These are phyloP conservation scores for Cossypha dichroa DNA, from an alignment of 2,797 vertebrate species.

Conservation along the genomic window DNA sequence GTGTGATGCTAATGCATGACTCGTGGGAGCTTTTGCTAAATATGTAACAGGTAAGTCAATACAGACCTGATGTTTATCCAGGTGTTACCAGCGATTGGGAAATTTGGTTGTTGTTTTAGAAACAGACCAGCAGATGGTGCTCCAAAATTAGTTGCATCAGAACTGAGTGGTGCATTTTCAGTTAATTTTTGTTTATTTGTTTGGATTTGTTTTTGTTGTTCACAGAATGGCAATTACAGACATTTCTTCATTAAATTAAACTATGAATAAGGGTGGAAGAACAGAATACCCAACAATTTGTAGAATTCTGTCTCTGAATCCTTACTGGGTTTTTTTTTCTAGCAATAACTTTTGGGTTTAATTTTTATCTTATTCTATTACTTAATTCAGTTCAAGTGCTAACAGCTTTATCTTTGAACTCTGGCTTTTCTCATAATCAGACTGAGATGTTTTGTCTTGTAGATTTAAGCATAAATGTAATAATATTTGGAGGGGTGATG, in stretches of 20 bases:
- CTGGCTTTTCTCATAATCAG: not conserved
- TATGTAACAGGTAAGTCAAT: not conserved
- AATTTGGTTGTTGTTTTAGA: not conserved
- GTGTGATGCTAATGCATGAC: not conserved
- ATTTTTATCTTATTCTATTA: not conserved
- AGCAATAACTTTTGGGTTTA: not conserved
- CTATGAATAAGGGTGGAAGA: not conserved
- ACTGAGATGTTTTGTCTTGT: not conserved
- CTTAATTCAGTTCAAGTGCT: not conserved
- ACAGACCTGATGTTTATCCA: not conserved
- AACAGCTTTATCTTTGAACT: not conserved
- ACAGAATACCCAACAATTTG: not conserved
- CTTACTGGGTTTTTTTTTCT: not conserved
- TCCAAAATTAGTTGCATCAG: not conserved
- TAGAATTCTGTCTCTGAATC: not conserved
- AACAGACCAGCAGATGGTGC: slow-evolving; percentile 50
- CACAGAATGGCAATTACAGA: not conserved
- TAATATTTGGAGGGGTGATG: not conserved
- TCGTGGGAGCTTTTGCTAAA: not conserved
- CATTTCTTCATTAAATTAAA: not conserved
- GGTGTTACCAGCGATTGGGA: not conserved
- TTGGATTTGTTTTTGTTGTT: not conserved
- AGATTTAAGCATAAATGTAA: not conserved
- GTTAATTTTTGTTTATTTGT: not conserved
- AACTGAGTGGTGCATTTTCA: not conserved